A percentile compares a stretch with the other conserved stretches of the same genome.
Evolutionary conservation across 1,140 invertebrate genomes (phyloP).

Genomic region (Trachymyrmex septentrionalis): DNA sequence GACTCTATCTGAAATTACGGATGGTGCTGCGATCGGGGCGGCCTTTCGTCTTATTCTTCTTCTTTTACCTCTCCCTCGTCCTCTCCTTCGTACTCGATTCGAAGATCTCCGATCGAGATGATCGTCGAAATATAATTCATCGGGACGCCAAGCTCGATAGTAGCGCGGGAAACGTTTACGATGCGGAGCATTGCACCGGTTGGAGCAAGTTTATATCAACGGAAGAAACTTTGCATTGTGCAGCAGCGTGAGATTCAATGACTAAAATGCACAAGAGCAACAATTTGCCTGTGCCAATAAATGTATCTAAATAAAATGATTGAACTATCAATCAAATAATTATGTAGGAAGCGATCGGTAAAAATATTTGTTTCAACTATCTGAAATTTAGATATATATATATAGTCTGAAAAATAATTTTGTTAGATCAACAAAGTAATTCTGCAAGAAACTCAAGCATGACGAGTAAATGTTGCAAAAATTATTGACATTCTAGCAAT

Average conservation of each 20-base stretch:
- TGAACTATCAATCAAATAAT: no score
- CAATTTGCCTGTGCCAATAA: no score
- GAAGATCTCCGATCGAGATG: slow-evolving; percentile 58
- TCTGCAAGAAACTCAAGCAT: no score
- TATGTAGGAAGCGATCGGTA: no score
- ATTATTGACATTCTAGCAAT: no score
- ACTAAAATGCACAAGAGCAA: not conserved
- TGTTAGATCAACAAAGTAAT: no score
- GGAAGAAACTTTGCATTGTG: slow-evolving; percentile 29
- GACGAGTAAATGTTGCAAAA: no score
- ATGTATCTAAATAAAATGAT: no score
- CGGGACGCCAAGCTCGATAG: slow-evolving; percentile 19
- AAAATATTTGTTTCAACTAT: no score
- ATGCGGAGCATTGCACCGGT: not conserved
- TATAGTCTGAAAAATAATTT: no score
- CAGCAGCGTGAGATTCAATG: not conserved
- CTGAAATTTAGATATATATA: no score
- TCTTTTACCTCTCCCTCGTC: not conserved
- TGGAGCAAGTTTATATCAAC: not conserved
- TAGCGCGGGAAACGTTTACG: slow-evolving; percentile 56
- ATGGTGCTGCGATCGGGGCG: slow-evolving; percentile 66
- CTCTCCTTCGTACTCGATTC: slow-evolving; percentile 29
- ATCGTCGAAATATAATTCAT: slow-evolving; percentile 64
- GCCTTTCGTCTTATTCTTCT: slow-evolving; percentile 40
- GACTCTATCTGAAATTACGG: slow-evolving; percentile 77